phyloP scores from a whole-genome alignment of 2,888 invertebrate genomes.

The Clistopyga incitator region DNA sequence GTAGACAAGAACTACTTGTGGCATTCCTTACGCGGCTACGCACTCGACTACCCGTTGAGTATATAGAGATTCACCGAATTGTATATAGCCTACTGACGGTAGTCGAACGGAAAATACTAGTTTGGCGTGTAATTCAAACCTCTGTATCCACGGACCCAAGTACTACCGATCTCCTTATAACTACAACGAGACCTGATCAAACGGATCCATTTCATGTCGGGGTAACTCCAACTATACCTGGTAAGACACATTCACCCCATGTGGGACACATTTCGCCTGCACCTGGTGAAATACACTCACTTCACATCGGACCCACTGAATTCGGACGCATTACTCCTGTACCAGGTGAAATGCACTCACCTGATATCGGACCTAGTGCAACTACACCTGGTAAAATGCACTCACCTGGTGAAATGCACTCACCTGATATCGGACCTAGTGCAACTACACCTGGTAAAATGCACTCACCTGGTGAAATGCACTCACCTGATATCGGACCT shows the following conservation, averaged over 20 bases:
- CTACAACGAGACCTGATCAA: background rate
- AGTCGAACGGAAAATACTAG: constrained; percentile 56
- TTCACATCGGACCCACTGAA: too few species aligned
- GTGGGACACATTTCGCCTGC: too few species aligned
- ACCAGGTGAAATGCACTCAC: too few species aligned
- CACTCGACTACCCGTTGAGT: constrained; percentile 39
- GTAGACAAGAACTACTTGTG: constrained; percentile 66
- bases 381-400: too few species aligned
- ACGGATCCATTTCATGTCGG: background rate
- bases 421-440: background rate
- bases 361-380: too few species aligned
- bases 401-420: background rate
- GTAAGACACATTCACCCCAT: background rate
- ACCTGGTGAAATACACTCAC: too few species aligned
- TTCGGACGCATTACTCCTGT: background rate
- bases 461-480: too few species aligned
- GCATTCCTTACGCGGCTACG: constrained; percentile 66
- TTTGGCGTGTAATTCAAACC: constrained; percentile 38
- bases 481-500: too few species aligned
- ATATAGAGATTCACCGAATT: constrained; percentile 35
- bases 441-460: background rate
- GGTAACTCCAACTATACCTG: background rate
- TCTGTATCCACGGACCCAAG: constrained; percentile 29
- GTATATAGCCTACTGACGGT: constrained; percentile 61
- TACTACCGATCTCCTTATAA: background rate